These are phyloP conservation scores for Hormaphis cornu DNA, from an alignment of 1,140 invertebrate species.

Conservation along the genomic window DNA sequence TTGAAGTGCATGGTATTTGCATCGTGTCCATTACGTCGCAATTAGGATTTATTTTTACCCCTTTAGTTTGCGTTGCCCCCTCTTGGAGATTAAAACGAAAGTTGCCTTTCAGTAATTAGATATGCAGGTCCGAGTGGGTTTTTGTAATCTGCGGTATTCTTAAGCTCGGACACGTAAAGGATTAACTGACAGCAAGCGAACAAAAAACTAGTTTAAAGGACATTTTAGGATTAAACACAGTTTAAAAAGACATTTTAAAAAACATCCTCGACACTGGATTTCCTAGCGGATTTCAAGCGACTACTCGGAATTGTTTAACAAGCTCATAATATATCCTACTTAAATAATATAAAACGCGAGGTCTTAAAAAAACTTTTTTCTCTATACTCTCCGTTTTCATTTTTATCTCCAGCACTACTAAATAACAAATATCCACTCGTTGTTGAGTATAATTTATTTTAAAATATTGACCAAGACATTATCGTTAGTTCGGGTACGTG, in stretches of 20 bases:
- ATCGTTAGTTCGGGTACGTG: too few species aligned
- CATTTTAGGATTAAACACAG: slow-evolving; percentile 28
- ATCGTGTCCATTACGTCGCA: slow-evolving; percentile 16
- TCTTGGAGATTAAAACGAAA: slow-evolving; percentile 28
- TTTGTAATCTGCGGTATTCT: slow-evolving; percentile 31
- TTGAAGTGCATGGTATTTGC: slow-evolving; percentile 5
- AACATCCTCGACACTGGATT: slow-evolving; percentile 25
- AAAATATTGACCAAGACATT: too few species aligned
- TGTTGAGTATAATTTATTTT: too few species aligned
- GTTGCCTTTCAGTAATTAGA: slow-evolving; percentile 29
- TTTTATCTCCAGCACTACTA: background rate
- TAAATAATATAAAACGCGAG: background rate
- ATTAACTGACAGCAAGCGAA: slow-evolving; percentile 13
- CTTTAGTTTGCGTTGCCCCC: slow-evolving; percentile 6
- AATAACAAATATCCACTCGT: background rate
- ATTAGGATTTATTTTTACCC: slow-evolving; percentile 29
- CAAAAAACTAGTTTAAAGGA: slow-evolving; percentile 25
- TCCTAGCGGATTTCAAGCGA: slow-evolving; percentile 7
- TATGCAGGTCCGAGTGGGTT: slow-evolving; percentile 31
- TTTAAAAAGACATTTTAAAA: slow-evolving; percentile 31
- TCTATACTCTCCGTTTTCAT: background rate
- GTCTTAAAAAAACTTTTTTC: background rate
- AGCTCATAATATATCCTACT: background rate
- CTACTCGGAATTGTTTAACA: slow-evolving; percentile 16
- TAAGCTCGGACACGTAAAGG: slow-evolving; percentile 31